These are phyloP conservation scores for Tauraco hartlaubi DNA, from an alignment of 2,797 vertebrate genomes.

Conservation along the genomic window DNA sequence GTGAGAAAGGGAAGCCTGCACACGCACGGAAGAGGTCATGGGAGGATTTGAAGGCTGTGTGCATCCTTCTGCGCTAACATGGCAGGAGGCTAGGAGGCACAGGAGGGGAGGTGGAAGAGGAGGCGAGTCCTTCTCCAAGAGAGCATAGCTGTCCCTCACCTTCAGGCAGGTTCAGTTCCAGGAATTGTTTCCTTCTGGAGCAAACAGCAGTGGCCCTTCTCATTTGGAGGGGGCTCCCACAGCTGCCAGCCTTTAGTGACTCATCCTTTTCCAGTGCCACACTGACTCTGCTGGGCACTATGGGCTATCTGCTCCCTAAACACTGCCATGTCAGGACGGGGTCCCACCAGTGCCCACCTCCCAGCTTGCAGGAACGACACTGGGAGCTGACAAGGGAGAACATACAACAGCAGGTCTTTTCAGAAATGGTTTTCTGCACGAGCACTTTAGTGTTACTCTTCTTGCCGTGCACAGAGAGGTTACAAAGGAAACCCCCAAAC, in stretches of 20 bases:
- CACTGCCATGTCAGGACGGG: neutral
- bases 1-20: neutral
- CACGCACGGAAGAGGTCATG: neutral
- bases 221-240: rapidly evolving
- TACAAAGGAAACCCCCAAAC: neutral
- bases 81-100: neutral
- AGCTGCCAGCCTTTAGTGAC: neutral
- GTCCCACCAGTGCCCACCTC: neutral
- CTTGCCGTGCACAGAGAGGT: neutral
- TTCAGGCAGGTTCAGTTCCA: neutral
- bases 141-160: neutral
- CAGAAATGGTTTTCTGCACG: neutral
- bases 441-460: neutral
- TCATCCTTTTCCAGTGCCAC: neutral
- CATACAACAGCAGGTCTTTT: rapidly evolving
- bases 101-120: neutral
- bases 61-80: rapidly evolving
- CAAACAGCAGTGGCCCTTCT: neutral
- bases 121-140: neutral
- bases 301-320: neutral
- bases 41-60: neutral
- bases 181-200: neutral
- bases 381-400: neutral
- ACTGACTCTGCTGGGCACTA: rapidly evolving
- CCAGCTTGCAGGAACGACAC: neutral